Evolutionary conservation across 2,888 invertebrate species (phyloP).

Genomic region (Anagyrus pseudococci): DNA sequence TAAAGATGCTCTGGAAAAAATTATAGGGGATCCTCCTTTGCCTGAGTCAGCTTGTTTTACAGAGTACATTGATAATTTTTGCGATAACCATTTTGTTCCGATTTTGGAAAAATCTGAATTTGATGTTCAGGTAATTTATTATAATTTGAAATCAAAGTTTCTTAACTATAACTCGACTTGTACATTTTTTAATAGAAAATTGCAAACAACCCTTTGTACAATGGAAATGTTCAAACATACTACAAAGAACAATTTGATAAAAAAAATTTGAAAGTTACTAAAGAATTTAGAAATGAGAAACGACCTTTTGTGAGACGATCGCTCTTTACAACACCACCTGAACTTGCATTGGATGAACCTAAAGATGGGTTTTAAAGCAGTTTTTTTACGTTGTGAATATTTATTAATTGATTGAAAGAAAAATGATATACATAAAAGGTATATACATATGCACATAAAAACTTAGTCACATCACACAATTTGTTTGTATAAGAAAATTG

Average conservation of each 20-base stretch:
- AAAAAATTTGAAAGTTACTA: slow-evolving; percentile 33
- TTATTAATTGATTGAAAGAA: slow-evolving; percentile 35
- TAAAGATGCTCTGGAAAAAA: slow-evolving; percentile 38
- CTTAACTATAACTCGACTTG: slow-evolving; percentile 8
- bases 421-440: slow-evolving; percentile 35
- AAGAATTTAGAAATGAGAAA: slow-evolving; percentile 35
- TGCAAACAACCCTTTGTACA: slow-evolving; percentile 37
- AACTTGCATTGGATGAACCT: slow-evolving; percentile 39
- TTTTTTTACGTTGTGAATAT: slow-evolving; percentile 8
- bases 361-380: slow-evolving; percentile 31
- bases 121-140: slow-evolving; percentile 34
- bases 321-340: slow-evolving; percentile 42
- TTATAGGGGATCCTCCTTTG: slow-evolving; percentile 27
- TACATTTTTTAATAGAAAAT: slow-evolving; percentile 34
- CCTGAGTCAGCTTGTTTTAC: slow-evolving; percentile 27
- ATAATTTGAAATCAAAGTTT: slow-evolving; percentile 11
- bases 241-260: slow-evolving; percentile 41
- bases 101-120: slow-evolving; percentile 35
- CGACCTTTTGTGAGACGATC: slow-evolving; percentile 41
- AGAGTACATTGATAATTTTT: slow-evolving; percentile 40
- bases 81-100: slow-evolving; percentile 38
- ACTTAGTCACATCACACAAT: slow-evolving; percentile 37
- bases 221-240: slow-evolving; percentile 33
- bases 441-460: slow-evolving; percentile 42
- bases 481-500: not conserved